Conservation (phyloP, 2,888 invertebrate genomes). For the Apeira syringaria region DNA sequence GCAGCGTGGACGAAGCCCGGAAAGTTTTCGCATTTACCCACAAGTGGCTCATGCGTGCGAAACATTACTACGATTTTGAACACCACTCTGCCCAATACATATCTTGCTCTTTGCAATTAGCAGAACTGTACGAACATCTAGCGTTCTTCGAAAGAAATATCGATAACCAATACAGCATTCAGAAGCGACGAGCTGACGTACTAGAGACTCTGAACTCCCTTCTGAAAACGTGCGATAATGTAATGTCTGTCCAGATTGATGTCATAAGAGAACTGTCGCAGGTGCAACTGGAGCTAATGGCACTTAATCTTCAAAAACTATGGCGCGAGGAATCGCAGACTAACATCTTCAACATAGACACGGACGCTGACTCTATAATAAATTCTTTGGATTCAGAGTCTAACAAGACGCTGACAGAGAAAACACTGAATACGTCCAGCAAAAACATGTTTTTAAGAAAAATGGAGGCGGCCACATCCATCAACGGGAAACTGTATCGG, state of each 20-base stretch:
- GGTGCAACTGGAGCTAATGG: conserved; percentile 85
- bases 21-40: conserved; percentile 81
- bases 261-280: conserved; percentile 84
- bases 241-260: conserved; percentile 81
- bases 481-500: conserved; percentile 66
- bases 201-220: conserved; percentile 82
- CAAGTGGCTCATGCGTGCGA: conserved; percentile 84
- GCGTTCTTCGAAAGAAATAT: conserved; percentile 89
- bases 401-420: conserved; percentile 69
- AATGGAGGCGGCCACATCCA: conserved; percentile 72
- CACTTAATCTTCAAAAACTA: conserved; percentile 83
- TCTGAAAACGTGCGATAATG: conserved; percentile 72
- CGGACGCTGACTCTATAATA: conserved; percentile 68
- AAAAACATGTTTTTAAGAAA: conserved; percentile 70
- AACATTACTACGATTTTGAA: conserved; percentile 82
- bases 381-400: conserved; percentile 67
- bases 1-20: conserved; percentile 73
- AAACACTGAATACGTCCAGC: conserved; percentile 59
- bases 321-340: conserved; percentile 77
- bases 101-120: conserved; percentile 83
- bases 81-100: conserved; percentile 84
- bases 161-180: conserved; percentile 84
- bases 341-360: conserved; percentile 61
- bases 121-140: conserved; percentile 86
- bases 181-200: conserved; percentile 83